These are phyloP conservation scores for Xestoiulus laeticollis DNA, from an alignment of 2,888 invertebrate genomes.

Conservation along the genomic window DNA sequence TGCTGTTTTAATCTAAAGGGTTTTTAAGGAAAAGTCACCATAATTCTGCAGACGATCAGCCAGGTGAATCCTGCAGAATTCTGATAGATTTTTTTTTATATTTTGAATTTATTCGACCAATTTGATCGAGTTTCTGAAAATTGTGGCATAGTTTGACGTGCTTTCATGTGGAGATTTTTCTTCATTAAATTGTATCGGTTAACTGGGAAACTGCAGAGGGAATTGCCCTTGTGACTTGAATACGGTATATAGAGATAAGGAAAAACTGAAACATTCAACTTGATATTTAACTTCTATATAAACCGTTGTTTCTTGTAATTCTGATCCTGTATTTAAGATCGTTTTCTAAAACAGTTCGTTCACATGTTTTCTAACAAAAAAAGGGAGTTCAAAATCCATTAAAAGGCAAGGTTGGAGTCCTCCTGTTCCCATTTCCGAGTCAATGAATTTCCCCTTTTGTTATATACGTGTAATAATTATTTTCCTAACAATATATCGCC, in stretches of 20 bases:
- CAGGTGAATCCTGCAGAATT: no score
- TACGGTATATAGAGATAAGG: neutral
- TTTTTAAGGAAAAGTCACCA: no score
- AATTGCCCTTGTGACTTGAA: constrained; percentile 25
- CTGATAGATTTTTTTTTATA: no score
- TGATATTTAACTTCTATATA: neutral
- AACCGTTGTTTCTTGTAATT: neutral
- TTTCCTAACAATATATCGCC: neutral
- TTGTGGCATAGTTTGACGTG: no score
- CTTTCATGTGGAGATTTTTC: no score
- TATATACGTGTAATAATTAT: neutral
- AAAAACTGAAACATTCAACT: neutral
- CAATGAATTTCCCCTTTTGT: constrained; percentile 2
- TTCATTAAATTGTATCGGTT: no score
- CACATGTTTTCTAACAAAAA: neutral
- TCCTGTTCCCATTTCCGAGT: neutral
- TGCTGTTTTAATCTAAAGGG: no score
- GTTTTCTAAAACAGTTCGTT: constrained; percentile 31
- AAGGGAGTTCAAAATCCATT: constrained; percentile 10
- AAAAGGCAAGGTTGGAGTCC: constrained; percentile 11
- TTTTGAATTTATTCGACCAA: no score
- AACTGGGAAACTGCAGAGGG: neutral
- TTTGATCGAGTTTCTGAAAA: no score
- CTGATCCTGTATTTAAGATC: neutral
- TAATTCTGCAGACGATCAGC: no score